Conservation (phyloP, 2,113 vertebrate genomes). For the Ceuthmochares aereus region DNA sequence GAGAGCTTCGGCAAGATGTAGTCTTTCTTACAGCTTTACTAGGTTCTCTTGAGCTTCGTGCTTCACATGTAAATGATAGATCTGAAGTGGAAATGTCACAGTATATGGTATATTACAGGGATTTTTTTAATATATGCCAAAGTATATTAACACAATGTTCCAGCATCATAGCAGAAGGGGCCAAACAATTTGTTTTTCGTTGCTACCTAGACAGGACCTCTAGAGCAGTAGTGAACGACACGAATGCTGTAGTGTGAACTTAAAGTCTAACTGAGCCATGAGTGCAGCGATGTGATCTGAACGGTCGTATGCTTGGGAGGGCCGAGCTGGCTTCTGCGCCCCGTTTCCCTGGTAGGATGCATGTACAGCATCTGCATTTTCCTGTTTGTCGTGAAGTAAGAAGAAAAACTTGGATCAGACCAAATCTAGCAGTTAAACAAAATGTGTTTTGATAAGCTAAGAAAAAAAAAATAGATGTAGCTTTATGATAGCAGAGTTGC, state of each 20-base stretch:
- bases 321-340: neutral
- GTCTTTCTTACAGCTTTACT: constrained; percentile 68
- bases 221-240: constrained; percentile 24
- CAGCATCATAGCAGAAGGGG: constrained; percentile 54
- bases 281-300: neutral
- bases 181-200: constrained; percentile 46
- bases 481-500: constrained; percentile 40
- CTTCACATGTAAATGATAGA: constrained; percentile 69
- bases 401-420: constrained; percentile 66
- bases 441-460: constrained; percentile 70
- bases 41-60: constrained; percentile 63
- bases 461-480: constrained; percentile 51
- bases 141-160: constrained; percentile 61
- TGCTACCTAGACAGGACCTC: constrained; percentile 43
- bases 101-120: constrained; percentile 64
- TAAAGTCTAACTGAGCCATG: neutral
- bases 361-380: neutral
- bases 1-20: constrained; percentile 58
- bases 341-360: neutral
- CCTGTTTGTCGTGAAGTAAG: constrained; percentile 38
- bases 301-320: neutral
- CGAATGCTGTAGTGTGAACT: neutral
- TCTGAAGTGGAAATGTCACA: constrained; percentile 68
- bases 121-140: constrained; percentile 70
- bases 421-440: constrained; percentile 68